Percentiles rank a stretch among this genome's conserved stretches.
phyloP scores from a whole-genome alignment of 2,888 invertebrate species.

The Phorcus lineatus region DNA sequence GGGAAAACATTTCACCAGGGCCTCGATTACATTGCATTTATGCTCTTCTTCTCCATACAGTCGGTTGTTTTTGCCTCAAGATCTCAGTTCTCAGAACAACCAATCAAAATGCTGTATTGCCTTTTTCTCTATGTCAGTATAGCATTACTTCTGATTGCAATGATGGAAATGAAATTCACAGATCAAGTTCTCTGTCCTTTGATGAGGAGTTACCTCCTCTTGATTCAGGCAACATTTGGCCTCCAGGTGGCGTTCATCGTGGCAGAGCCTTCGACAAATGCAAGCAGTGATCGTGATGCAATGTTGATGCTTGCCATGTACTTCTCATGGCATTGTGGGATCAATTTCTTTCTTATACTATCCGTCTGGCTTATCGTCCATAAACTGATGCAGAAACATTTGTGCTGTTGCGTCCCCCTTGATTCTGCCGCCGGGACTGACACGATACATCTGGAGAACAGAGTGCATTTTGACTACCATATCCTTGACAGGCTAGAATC shows the following conservation, averaged over 20 bases:
- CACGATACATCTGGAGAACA: constrained; percentile 40
- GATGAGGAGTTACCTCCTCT: constrained; percentile 30
- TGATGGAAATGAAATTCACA: constrained; percentile 34
- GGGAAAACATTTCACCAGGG: constrained; percentile 29
- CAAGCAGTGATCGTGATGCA: constrained; percentile 6
- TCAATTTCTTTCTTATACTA: constrained; percentile 31
- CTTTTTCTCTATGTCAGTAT: constrained; percentile 29
- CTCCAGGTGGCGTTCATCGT: constrained; percentile 33
- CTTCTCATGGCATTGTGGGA: constrained; percentile 42
- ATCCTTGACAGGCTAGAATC: constrained; percentile 40
- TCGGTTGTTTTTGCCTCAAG: constrained; percentile 31
- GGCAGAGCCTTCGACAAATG: background rate
- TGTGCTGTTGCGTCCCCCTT: constrained; percentile 36
- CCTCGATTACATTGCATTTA: constrained; percentile 37
- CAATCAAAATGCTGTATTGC: constrained; percentile 23
- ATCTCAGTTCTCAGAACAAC: constrained; percentile 16
- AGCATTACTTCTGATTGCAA: constrained; percentile 19
- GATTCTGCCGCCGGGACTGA: constrained; percentile 24
- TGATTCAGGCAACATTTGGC: constrained; percentile 43
- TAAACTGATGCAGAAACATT: constrained; percentile 30
- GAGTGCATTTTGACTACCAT: constrained; percentile 44
- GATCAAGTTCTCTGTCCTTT: constrained; percentile 34
- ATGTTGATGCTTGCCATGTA: constrained; percentile 35
- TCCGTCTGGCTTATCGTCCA: constrained; percentile 40
- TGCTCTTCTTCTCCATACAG: constrained; percentile 37